Conservation (phyloP, 2,113 vertebrate species). For the Craseonycteris thonglongyai region DNA sequence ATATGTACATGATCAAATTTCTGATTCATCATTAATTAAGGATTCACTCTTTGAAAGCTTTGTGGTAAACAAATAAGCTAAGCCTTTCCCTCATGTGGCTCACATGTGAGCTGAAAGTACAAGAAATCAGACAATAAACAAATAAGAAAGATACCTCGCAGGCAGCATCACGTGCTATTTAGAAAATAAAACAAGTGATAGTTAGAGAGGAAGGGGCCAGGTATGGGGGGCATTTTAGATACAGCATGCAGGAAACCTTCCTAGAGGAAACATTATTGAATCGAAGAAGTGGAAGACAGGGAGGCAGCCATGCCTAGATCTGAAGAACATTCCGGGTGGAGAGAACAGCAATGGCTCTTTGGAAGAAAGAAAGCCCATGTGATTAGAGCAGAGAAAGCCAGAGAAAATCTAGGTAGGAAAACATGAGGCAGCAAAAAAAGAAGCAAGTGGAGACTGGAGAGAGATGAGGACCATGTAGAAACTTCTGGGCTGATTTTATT, state of each 20-base stretch:
- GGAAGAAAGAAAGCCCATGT: neutral
- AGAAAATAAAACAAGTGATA: neutral
- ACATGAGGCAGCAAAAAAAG: fast-evolving
- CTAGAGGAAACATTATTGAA: neutral
- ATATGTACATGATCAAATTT: neutral
- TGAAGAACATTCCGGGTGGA: neutral
- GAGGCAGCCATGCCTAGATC: neutral
- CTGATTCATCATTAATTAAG: neutral
- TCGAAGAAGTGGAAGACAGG: neutral
- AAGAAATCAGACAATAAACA: neutral
- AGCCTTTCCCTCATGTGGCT: neutral
- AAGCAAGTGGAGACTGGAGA: neutral
- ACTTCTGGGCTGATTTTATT: neutral
- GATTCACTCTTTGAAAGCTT: neutral
- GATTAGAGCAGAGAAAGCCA: neutral
- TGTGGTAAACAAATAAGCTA: neutral
- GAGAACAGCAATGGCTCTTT: neutral
- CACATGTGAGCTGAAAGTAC: neutral
- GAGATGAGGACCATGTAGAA: neutral
- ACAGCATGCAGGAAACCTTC: neutral
- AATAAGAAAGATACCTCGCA: neutral
- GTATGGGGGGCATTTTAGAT: neutral
- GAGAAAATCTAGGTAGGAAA: neutral
- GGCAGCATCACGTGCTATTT: neutral
- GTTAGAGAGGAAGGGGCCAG: neutral